Evolutionary conservation across 2,888 invertebrate genomes (phyloP), one percentile per base, ranked within the genome.

Genomic region (Agrotis ipsilon): DNA sequence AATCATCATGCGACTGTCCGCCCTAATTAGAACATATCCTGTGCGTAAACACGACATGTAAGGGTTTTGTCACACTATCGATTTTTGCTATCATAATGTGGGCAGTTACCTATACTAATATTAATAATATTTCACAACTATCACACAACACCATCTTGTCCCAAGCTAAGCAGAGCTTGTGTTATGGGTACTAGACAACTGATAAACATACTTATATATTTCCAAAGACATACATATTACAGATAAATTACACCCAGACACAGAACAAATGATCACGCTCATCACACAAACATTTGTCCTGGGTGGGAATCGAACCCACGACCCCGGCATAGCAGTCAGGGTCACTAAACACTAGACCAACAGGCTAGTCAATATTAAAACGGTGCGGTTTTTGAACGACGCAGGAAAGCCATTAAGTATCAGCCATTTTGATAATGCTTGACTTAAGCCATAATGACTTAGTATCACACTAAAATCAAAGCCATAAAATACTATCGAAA

Each of bases 1-100:
- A 81, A 71, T 81, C 81, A 81, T 76, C 81, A 81, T 76, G 45
- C 14, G 16, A 60, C 55, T 71, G 81, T 71, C 71, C 78, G 14
- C 66, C 71, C 66, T 76, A 64, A 81, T 81, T 71, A 71, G 39
- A 66, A 57, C 58, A 65, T 78, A 75, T 59, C 46, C 70, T 70
- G 70, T 52, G 65, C 46, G 54, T 19, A 45, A 70, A 81, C 72
- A 78, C 49, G 81, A 16, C 65, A 66, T 57, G 32, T 68, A 54
- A 67, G 66, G 66, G 66, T 59, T 59, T 3, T 21, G 48, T 0
- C 45, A 63, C 61, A 54, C 43, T 14, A 49, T 63, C 32, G 32
- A 46, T 39, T 63, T 59, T 72, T 63, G 7, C 9, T 45, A 39
- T 39, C 39, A 39, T 32, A 39, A 39, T 39, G 39, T 39, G 39